Conservation (phyloP, 2,113 vertebrate genomes). For the Benitochromis conjunctus region DNA sequence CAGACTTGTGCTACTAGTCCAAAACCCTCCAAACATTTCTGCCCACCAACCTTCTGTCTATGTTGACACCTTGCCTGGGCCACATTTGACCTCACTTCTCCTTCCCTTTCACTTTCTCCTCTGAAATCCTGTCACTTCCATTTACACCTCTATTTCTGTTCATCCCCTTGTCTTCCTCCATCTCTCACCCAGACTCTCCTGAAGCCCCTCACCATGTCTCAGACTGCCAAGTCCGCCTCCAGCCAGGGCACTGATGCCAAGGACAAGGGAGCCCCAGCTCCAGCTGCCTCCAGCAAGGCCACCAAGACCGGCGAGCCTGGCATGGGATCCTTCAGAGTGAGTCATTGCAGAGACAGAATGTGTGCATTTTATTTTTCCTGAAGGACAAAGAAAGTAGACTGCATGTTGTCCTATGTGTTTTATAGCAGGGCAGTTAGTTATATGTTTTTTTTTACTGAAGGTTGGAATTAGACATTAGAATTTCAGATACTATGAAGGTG, state of each 20-base stretch:
- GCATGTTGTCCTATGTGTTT: background rate
- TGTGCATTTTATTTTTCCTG: background rate
- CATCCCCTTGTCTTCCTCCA: background rate
- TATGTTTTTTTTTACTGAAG: background rate
- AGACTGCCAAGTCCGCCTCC: slow-evolving; percentile 76
- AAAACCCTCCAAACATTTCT: background rate
- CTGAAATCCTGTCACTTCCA: background rate
- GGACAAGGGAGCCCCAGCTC: slow-evolving; percentile 76
- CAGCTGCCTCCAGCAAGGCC: slow-evolving; percentile 72
- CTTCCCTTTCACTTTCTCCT: background rate
- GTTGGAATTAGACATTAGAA: background rate
- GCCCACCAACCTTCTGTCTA: background rate
- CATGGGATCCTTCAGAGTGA: slow-evolving; percentile 83
- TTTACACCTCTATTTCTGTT: slow-evolving; percentile 15
- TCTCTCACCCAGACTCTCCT: slow-evolving; percentile 34
- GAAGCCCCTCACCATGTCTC: slow-evolving; percentile 82
- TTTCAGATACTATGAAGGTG: background rate
- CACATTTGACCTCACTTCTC: background rate
- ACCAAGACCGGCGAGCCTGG: slow-evolving; percentile 80
- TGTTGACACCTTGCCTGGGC: background rate
- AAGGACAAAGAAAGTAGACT: background rate
- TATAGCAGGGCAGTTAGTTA: background rate
- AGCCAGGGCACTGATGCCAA: slow-evolving; percentile 81
- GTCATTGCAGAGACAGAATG: slow-evolving; percentile 25
- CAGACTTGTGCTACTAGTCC: background rate